Percentiles rank a stretch among this genome's conserved stretches.
Conservation (phyloP, 2,888 invertebrate species). For the Branchellion lobata region DNA sequence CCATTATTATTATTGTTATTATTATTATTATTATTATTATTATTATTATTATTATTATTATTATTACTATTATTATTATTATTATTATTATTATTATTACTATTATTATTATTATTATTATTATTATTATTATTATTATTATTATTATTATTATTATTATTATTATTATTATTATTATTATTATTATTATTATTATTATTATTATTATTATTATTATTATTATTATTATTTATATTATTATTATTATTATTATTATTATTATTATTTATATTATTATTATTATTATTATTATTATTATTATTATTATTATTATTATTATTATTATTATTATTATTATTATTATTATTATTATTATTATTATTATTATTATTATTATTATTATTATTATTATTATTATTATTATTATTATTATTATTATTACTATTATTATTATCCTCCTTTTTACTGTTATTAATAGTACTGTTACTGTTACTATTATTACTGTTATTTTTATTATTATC, state of each 20-base stretch:
- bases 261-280: slow-evolving; percentile 11
- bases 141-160: slow-evolving; percentile 1
- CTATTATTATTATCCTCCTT: neutral
- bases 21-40: slow-evolving; percentile 14
- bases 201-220: neutral
- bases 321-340: neutral
- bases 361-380: neutral
- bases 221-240: slow-evolving; percentile 23
- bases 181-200: neutral
- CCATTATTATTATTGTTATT: slow-evolving; percentile 19
- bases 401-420: neutral
- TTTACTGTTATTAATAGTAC: neutral
- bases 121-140: slow-evolving; percentile 19
- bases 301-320: neutral
- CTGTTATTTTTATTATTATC: no score
- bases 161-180: neutral
- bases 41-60: slow-evolving; percentile 7
- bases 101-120: slow-evolving; percentile 27
- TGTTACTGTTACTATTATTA: neutral
- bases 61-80: neutral
- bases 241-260: slow-evolving; percentile 15
- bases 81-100: neutral
- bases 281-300: slow-evolving; percentile 28
- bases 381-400: neutral
- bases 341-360: neutral